These are phyloP conservation scores for Natrix natrix DNA, from an alignment of 2,797 vertebrate species.

Conservation along the genomic window DNA sequence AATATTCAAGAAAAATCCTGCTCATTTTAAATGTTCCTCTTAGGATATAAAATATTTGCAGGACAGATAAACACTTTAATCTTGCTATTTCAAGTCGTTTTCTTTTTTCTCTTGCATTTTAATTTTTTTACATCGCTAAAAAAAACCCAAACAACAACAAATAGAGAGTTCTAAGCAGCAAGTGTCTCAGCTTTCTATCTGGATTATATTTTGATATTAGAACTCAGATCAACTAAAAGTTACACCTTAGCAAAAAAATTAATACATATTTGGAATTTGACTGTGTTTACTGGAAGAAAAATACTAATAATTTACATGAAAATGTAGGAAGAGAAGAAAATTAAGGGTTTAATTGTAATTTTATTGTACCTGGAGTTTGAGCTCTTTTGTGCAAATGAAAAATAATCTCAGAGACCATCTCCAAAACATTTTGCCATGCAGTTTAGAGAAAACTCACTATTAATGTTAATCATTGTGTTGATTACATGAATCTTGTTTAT, in stretches of 20 bases:
- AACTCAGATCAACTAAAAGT: conserved; percentile 51
- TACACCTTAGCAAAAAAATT: conserved; percentile 39
- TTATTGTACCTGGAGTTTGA: conserved; percentile 27
- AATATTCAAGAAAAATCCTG: conserved; percentile 9
- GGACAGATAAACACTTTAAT: conserved; percentile 46
- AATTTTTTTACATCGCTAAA: conserved; percentile 25
- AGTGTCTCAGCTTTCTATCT: conserved; percentile 30
- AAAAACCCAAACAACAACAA: neutral
- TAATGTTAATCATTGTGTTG: neutral
- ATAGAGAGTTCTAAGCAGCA: neutral
- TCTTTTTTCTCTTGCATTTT: conserved; percentile 9
- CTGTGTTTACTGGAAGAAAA: conserved; percentile 65
- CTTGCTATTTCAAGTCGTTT: neutral
- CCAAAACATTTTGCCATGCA: neutral
- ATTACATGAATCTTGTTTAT: conserved; percentile 6
- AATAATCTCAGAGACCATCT: conserved; percentile 16
- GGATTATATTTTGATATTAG: conserved; percentile 51
- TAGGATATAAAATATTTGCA: neutral
- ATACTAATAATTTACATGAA: conserved; percentile 56
- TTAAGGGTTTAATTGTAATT: conserved; percentile 28
- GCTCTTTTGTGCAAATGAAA: conserved; percentile 16
- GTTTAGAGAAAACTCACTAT: conserved; percentile 26
- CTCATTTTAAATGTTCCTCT: conserved; percentile 44
- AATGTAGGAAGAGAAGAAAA: conserved; percentile 59
- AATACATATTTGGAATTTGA: conserved; percentile 58